These are phyloP conservation scores for Crotalus horridus DNA, from an alignment of 2,113 vertebrate genomes.

Conservation along the genomic window DNA sequence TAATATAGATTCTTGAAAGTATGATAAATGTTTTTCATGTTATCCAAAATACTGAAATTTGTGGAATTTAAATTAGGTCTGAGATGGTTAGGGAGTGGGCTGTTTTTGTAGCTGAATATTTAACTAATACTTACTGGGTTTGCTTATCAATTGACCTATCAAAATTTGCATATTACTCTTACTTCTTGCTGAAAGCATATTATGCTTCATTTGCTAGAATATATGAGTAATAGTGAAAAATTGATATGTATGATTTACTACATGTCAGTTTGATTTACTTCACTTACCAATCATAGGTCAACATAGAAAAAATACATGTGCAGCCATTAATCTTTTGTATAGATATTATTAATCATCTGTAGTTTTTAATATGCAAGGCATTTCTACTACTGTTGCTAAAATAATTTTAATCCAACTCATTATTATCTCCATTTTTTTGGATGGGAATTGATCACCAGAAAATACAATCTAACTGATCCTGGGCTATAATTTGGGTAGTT, in stretches of 20 bases:
- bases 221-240: slow-evolving; percentile 45
- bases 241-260: slow-evolving; percentile 31
- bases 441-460: background rate
- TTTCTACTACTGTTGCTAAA: background rate
- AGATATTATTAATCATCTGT: background rate
- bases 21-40: slow-evolving; percentile 51
- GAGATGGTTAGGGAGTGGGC: background rate
- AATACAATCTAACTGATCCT: background rate
- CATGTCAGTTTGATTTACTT: slow-evolving; percentile 20
- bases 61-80: slow-evolving; percentile 39
- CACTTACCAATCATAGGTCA: background rate
- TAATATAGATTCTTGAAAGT: slow-evolving; percentile 30
- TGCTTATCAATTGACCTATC: slow-evolving; percentile 62
- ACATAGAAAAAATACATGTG: background rate
- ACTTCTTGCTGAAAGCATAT: slow-evolving; percentile 67
- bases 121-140: slow-evolving; percentile 65
- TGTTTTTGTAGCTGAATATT: slow-evolving; percentile 52
- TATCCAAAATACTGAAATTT: slow-evolving; percentile 50
- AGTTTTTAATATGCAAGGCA: background rate
- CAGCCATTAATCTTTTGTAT: background rate
- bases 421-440: background rate
- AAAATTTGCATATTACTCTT: slow-evolving; percentile 64
- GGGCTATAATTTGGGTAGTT: background rate
- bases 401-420: background rate
- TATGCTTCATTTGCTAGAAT: slow-evolving; percentile 62